phyloP scores from a whole-genome alignment of 2,113 vertebrate genomes.

The Emydura subglobosa region DNA sequence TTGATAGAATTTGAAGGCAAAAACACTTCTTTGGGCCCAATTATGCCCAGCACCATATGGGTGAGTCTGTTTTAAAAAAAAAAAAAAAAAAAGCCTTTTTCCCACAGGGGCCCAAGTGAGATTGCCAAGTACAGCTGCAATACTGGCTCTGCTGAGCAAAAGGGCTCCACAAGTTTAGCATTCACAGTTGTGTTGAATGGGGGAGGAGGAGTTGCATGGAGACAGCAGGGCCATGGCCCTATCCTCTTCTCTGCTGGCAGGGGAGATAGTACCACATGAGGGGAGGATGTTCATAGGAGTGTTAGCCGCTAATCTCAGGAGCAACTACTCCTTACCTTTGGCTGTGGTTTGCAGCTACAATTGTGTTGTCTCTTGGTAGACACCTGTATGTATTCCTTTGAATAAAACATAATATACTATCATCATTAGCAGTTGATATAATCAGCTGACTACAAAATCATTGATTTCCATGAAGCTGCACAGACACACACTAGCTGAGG shows the following conservation, averaged over 20 bases:
- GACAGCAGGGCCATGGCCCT: background rate
- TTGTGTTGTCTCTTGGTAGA: accelerated
- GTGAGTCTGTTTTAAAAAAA: background rate
- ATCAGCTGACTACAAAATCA: background rate
- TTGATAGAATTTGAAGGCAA: background rate
- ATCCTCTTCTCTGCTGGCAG: background rate
- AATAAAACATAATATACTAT: background rate
- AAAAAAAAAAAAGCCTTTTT: background rate
- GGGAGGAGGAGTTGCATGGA: background rate
- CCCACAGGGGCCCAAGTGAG: background rate
- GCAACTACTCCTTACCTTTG: background rate
- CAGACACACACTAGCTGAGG: background rate
- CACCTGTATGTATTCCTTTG: background rate
- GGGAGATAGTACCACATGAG: background rate
- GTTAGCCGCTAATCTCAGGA: background rate
- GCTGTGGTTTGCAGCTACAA: background rate
- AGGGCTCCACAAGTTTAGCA: background rate
- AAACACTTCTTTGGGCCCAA: background rate
- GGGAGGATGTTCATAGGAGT: background rate
- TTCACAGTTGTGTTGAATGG: background rate
- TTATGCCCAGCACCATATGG: background rate
- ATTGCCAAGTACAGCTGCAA: background rate
- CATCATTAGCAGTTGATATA: background rate
- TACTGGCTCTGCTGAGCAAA: background rate
- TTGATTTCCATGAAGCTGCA: background rate